Base-by-base conservation (phyloP, 2,888 invertebrate genomes). In the Endotricha flammealis region DNA sequence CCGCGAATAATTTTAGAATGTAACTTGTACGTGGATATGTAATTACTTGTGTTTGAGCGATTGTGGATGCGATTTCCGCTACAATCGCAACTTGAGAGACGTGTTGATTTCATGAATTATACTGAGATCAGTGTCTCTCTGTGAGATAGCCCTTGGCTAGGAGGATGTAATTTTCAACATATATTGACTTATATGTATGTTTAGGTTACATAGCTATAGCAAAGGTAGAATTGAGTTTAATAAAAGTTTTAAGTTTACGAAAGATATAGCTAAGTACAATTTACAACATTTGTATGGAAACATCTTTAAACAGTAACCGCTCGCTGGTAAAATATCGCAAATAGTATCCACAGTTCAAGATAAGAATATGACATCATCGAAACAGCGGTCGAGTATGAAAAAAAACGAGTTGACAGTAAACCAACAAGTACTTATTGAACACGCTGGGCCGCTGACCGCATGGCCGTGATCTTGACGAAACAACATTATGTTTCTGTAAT, bases 401-500 rank as follows among this genome's bases (percentile, higher is more conserved):
- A 76, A 76, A 67, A 69, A 62, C 34, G 31, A 42, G 53, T 66
- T 67, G 63, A 64, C 62, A 60, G 56, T 50, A 67, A 57, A 58
- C 60, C 52, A 64, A 66, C 64, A 63, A 62, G 56, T 64, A 59
- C 65, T 60, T 65, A 65, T 58, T 59, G 50, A 53, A 51, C 45
- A 50, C 46, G 57, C 51, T 58, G 60, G 73, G 71, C 63, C 75
- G 63, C 64, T 66, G 79, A 78, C 76, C 76, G 71, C 65, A 53
- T 74, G 75, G 72, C 82, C 80, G 65, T 82, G 83, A 82, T 82
- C 80, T 82, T 80, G 75, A 58, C 64, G 64, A 67, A 72, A 65
- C 59, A 53, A 44, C 56, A 52, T 57, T 60, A 64, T 62, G 58
- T 66, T 52, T 44, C 32, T 41, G n/a, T n/a, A n/a, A n/a, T n/a